phyloP scores from a whole-genome alignment of 2,888 invertebrate species.

The Athetis lepigone region DNA sequence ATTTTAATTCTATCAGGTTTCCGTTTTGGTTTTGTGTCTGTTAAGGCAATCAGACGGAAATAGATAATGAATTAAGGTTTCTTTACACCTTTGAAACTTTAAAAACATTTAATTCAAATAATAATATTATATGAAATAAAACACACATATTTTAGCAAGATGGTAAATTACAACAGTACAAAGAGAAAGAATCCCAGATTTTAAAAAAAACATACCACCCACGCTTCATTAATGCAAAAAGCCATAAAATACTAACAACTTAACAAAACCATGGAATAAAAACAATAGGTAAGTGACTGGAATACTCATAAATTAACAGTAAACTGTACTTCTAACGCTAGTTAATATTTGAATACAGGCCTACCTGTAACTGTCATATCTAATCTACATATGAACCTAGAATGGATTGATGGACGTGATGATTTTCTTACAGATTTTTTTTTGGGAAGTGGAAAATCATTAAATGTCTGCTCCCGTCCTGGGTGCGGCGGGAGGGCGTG shows the following conservation, averaged over 20 bases:
- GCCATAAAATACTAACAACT: conserved; percentile 9
- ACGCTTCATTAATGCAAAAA: background rate
- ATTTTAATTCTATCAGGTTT: too few relatives aligned
- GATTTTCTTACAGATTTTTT: too few relatives aligned
- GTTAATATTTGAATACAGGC: conserved; percentile 36
- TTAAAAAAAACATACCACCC: conserved; percentile 14
- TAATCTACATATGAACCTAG: conserved; percentile 32
- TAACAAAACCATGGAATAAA: conserved; percentile 33
- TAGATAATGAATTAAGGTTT: too few relatives aligned
- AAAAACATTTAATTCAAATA: too few relatives aligned
- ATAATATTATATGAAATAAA: too few relatives aligned
- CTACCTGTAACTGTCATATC: conserved; percentile 27
- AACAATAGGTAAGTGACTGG: conserved; percentile 28
- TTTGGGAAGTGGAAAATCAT: too few relatives aligned
- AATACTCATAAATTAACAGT: conserved; percentile 52
- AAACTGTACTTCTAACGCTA: conserved; percentile 48
- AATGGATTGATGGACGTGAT: conserved; percentile 27
- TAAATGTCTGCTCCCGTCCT: too few relatives aligned
- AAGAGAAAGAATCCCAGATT: background rate
- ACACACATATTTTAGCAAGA: too few relatives aligned
- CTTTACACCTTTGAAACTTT: too few relatives aligned
- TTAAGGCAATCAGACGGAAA: too few relatives aligned
- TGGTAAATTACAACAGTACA: background rate
- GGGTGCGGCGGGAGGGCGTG: too few relatives aligned
- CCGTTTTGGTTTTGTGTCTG: too few relatives aligned